Percentiles rank a stretch among this genome's conserved stretches.
Conservation (phyloP, 2,888 invertebrate genomes). For the Acleris literana region DNA sequence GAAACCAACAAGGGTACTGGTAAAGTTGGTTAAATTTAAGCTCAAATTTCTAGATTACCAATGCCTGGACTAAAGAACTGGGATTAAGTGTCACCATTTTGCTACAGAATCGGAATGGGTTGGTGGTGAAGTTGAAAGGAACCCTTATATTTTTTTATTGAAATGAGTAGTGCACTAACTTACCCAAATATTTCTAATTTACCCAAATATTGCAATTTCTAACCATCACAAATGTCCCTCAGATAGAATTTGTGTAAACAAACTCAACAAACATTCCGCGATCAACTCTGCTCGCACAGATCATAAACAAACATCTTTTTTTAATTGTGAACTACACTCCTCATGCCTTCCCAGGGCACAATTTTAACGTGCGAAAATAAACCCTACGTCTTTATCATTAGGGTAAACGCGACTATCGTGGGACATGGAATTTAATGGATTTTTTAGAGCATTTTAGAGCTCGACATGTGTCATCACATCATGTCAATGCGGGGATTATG, state of each 20-base stretch:
- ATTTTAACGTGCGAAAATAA: slow-evolving; percentile 42
- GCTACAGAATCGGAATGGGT: neutral
- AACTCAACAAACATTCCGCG: slow-evolving; percentile 57
- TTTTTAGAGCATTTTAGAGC: slow-evolving; percentile 77
- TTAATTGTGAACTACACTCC: slow-evolving; percentile 71
- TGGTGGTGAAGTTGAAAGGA: neutral
- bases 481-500: slow-evolving; percentile 83
- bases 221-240: slow-evolving; percentile 53
- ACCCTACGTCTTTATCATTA: slow-evolving; percentile 40
- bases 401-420: slow-evolving; percentile 44
- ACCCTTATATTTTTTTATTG: no score
- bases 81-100: no score
- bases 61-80: no score
- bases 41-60: no score
- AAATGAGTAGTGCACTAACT: slow-evolving; percentile 6
- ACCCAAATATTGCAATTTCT: slow-evolving; percentile 46
- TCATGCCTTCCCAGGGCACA: slow-evolving; percentile 65
- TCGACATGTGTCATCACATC: slow-evolving; percentile 84
- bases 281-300: slow-evolving; percentile 59
- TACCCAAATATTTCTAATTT: slow-evolving; percentile 33
- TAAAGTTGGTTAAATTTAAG: no score
- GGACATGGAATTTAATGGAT: slow-evolving; percentile 46
- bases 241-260: slow-evolving; percentile 62
- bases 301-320: slow-evolving; percentile 69
- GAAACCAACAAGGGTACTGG: no score